Evolutionary conservation across 1,140 invertebrate species (phyloP).

Genomic region (Plodia interpunctella): DNA sequence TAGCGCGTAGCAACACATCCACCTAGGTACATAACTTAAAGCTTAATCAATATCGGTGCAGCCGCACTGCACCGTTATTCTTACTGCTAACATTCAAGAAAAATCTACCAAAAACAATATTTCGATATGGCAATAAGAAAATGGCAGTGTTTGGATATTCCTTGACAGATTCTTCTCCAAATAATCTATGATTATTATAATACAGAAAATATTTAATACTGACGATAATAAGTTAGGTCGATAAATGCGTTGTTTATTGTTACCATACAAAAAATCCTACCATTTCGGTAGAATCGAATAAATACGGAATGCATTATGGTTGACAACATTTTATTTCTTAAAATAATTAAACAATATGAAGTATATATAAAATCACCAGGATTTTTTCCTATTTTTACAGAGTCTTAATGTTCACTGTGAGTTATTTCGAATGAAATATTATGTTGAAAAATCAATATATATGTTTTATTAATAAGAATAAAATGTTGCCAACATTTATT

Average conservation of each 20-base stretch:
- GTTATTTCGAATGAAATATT: too few species aligned
- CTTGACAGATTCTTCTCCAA: conserved; percentile 23
- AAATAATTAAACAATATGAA: too few species aligned
- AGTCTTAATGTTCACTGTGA: too few species aligned
- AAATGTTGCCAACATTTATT: conserved; percentile 13
- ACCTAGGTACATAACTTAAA: conserved; percentile 46
- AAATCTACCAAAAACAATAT: conserved; percentile 28
- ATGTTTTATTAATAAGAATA: too few species aligned
- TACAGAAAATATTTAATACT: conserved; percentile 44
- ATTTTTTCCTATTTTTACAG: too few species aligned
- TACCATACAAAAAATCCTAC: conserved; percentile 29
- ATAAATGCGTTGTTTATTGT: conserved; percentile 31
- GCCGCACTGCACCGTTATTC: conserved; percentile 11
- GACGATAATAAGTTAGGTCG: conserved; percentile 36
- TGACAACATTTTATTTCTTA: too few species aligned
- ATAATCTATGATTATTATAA: conserved; percentile 20
- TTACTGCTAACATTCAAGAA: conserved; percentile 24
- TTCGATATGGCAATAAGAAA: conserved; percentile 23
- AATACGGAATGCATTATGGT: conserved; percentile 49
- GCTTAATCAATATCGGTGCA: conserved; percentile 22
- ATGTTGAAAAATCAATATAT: too few species aligned
- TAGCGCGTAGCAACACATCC: conserved; percentile 38
- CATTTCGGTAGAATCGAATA: conserved; percentile 39
- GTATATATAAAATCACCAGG: too few species aligned
- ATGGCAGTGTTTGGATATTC: conserved; percentile 22